Percentiles rank a stretch among this genome's conserved stretches.
These are phyloP conservation scores for Cheilosia soror DNA, from an alignment of 2,888 invertebrate genomes.

Conservation along the genomic window DNA sequence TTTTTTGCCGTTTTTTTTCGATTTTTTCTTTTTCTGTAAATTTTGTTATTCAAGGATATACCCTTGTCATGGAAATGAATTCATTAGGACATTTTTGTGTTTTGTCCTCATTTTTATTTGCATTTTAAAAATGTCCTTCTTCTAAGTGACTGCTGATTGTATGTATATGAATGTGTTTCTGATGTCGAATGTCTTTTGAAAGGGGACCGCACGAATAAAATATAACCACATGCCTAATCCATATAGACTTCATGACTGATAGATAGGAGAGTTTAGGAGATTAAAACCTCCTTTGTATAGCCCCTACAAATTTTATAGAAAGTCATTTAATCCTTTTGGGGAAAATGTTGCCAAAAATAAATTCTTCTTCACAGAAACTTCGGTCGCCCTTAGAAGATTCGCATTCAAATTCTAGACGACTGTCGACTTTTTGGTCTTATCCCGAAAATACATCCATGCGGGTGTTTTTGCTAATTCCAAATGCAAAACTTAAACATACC, in stretches of 20 bases:
- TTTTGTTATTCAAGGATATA: constrained; percentile 72
- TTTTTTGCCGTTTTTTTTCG: constrained; percentile 35
- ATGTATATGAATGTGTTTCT: constrained; percentile 24
- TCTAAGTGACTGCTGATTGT: constrained; percentile 32
- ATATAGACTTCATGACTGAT: constrained; percentile 62
- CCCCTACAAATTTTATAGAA: constrained; percentile 23
- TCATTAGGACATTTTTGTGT: constrained; percentile 68
- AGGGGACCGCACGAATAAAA: constrained; percentile 26
- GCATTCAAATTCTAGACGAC: constrained; percentile 71
- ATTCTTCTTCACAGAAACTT: constrained; percentile 48
- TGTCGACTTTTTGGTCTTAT: constrained; percentile 64
- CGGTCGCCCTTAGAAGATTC: constrained; percentile 40
- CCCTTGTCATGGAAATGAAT: constrained; percentile 73
- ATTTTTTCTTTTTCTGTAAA: constrained; percentile 14
- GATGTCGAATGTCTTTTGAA: constrained; percentile 16
- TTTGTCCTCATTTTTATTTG: constrained; percentile 64
- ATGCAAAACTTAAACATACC: constrained; percentile 73
- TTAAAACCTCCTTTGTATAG: constrained; percentile 39
- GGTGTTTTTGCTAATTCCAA: constrained; percentile 74
- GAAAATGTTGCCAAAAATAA: constrained; percentile 73
- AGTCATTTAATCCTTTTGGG: constrained; percentile 61
- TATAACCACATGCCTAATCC: constrained; percentile 62
- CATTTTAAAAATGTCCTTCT: constrained; percentile 22
- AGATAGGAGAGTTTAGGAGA: constrained; percentile 55
- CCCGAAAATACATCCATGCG: constrained; percentile 61